Percentiles rank a stretch among this genome's conserved stretches.
phyloP scores from a whole-genome alignment of 2,113 vertebrate species.

The Nansenia antarctica region DNA sequence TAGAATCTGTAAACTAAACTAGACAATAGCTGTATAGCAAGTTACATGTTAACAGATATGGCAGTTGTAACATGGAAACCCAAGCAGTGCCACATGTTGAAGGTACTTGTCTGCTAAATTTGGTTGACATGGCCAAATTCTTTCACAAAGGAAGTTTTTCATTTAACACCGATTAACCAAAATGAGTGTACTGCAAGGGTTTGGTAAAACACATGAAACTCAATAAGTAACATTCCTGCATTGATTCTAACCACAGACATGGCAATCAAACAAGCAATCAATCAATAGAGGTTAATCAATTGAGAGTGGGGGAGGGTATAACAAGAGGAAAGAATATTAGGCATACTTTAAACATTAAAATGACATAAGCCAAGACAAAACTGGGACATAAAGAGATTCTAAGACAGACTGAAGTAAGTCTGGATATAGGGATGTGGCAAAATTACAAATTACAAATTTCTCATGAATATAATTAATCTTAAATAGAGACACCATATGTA shows the following conservation, averaged over 20 bases:
- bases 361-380: constrained; percentile 72
- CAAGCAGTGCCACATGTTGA: constrained; percentile 78
- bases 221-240: constrained; percentile 42
- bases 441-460: constrained; percentile 15
- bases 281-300: constrained; percentile 43
- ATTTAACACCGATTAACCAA: constrained; percentile 65
- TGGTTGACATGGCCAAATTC: constrained; percentile 48
- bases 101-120: constrained; percentile 23
- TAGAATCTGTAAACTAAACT: constrained; percentile 12
- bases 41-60: constrained; percentile 11
- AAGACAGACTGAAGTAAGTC: constrained; percentile 55
- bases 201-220: constrained; percentile 63
- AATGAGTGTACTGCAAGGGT: constrained; percentile 76
- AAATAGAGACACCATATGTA: constrained; percentile 15
- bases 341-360: constrained; percentile 68
- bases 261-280: constrained; percentile 16
- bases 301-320: constrained; percentile 48
- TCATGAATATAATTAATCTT: constrained; percentile 3
- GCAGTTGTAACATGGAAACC: constrained; percentile 67
- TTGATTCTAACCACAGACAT: constrained; percentile 41
- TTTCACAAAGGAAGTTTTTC: constrained; percentile 70
- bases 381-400: too few relatives aligned
- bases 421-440: constrained; percentile 41
- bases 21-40: constrained; percentile 28
- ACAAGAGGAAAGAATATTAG: constrained; percentile 51